Evolutionary conservation across 1,140 invertebrate genomes (phyloP).

Genomic region (Leptinotarsa lineolata): DNA sequence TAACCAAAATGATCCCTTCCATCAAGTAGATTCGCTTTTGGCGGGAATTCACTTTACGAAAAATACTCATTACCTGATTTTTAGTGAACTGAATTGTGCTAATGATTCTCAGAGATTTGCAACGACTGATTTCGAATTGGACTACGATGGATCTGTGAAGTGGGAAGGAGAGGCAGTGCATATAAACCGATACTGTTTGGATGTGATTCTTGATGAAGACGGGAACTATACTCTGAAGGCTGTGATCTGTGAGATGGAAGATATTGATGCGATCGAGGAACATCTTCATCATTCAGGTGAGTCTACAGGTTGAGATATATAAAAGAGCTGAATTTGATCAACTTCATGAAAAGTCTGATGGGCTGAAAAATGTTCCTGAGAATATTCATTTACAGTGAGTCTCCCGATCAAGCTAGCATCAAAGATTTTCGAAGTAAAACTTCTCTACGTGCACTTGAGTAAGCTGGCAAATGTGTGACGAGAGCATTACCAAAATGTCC

Average conservation of each 20-base stretch:
- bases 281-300: no score
- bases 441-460: no score
- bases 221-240: not conserved
- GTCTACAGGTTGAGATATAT: no score
- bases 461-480: no score
- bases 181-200: not conserved
- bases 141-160: not conserved
- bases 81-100: not conserved
- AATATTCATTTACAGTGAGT: no score
- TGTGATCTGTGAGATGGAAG: not conserved
- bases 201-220: not conserved
- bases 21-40: not conserved
- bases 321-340: no score
- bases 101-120: not conserved
- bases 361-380: no score
- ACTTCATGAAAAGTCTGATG: no score
- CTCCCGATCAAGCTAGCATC: no score
- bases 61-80: not conserved
- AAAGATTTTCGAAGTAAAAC: no score
- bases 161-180: not conserved
- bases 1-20: not conserved
- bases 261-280: not conserved
- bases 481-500: no score
- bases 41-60: not conserved
- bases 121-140: not conserved